Evolutionary conservation across 53 echinoderm and acorn worm genomes (phyloP), one percentile per base, ranked within the genome.

Genomic region (Hippasteria phrygiana): DNA sequence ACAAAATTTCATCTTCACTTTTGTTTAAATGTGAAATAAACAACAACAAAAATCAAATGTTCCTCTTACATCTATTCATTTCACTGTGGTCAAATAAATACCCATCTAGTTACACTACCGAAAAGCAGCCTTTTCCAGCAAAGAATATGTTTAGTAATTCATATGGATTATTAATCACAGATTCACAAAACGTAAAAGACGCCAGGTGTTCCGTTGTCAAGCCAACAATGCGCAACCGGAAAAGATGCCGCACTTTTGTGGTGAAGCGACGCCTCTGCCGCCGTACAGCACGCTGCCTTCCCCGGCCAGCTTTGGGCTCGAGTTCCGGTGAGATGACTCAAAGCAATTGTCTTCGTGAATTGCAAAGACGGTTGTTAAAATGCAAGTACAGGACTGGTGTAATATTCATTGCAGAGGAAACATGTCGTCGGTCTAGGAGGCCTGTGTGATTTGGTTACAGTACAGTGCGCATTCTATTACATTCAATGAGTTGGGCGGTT

Each of bases 161-260:
- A 59, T n/a, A 20, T 59, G 59, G 59, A 24, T 24, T 18, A 59
- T 59, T 59, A 59, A 24, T n/a, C 59, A 59, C 26, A n/a, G 26
- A 24, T 59, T 20, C 3, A 18, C 16, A 54, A 20, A 54, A 54
- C 14, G 3, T 22, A 59, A 0, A 67, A 67, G 1, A 36, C 34
- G 37, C 7, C 73, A 73, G 73, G 73, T 73, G 73, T 24, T 22
- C 41, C 43, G 41, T 5, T 73, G 73, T 41, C 73, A 73, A 4
- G 43, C 7, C 2, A 5, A 73, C 73, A 73, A 73, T 73, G 22
- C 42, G 42, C 41, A n/a, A 73, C n/a, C 73, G 73, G 73, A 73
- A 42, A 73, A 6, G 41, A 43, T 26, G 43, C 20, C 20, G 42
- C 73, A 43, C 41, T 22, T 24, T 22, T 3, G 73, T 43, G 20